Evolutionary conservation across 2,888 invertebrate genomes (phyloP), one percentile per base, ranked within the genome.

Genomic region (Euzetes globulus): DNA sequence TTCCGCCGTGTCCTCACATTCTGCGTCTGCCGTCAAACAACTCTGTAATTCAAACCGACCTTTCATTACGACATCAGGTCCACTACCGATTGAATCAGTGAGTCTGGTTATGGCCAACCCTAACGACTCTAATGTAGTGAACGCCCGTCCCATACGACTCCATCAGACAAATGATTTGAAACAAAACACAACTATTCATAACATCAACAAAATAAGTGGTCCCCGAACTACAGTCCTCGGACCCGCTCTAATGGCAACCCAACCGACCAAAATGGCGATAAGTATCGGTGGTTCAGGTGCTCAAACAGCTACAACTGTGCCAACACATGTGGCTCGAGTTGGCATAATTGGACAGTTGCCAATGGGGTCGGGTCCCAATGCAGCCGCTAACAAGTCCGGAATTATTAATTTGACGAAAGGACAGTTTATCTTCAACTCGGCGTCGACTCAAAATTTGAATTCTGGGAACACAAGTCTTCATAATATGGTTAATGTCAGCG

Each of bases 211-310:
- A 50, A 58, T 71, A 33, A 71, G 70, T 70, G 74, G 74, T 15
- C 74, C 74, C 17, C 25, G 70, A 33, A 50, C 74, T n/a, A 17
- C 63, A 65, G n/a, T 74, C 9, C 22, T 74, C 50, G 58, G 70
- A 5, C 71, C 74, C 22, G 25, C 74, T 45, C 33, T 47, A n/a
- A 41, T 58, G 29, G 52, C 73, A 15, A 47, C 68, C 0, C 74
- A 75, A 50, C 75, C 72, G 11, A 33, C 55, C n/a, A 75, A 75
- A 70, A 47, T 75, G 65, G 58, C 58, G 13, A 75, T 75, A 60
- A 75, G 71, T 63, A 72, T 75, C 29, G 63, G 50, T 5, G 63
- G 60, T 22, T n/a, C 75, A 13, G 25, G 45, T 41, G 45, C 33
- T 65, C 29, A 41, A 29, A 68, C 45, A n/a, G 11, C 55, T 19